These are phyloP conservation scores for Melopsittacus undulatus DNA, from an alignment of 2,797 vertebrate genomes.

Conservation along the genomic window DNA sequence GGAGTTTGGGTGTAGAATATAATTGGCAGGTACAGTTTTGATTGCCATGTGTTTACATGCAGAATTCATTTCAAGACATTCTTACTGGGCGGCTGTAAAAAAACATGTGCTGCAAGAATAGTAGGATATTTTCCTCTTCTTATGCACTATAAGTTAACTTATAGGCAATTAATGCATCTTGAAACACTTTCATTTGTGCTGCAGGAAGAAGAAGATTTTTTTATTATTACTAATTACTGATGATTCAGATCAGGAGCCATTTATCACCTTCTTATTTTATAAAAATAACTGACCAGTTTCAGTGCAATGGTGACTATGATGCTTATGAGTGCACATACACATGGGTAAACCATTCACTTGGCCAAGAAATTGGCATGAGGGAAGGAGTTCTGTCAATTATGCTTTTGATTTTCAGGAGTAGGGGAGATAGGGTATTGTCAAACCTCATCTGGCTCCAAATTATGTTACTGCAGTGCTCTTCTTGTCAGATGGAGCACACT, in stretches of 20 bases:
- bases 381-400: not conserved
- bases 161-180: conserved; percentile 65
- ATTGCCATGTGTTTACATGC: not conserved
- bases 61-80: not conserved
- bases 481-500: not conserved
- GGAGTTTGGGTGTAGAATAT: not conserved
- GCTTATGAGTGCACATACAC: not conserved
- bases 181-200: conserved; percentile 64
- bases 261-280: conserved; percentile 63
- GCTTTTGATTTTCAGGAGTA: not conserved
- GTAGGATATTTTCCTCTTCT: conserved; percentile 32
- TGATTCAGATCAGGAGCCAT: conserved; percentile 53
- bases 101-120: not conserved
- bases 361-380: not conserved
- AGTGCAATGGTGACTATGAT: not conserved
- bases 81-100: not conserved
- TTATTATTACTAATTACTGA: conserved; percentile 71
- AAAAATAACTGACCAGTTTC: conserved; percentile 47
- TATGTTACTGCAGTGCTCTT: not conserved
- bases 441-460: not conserved
- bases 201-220: conserved; percentile 57
- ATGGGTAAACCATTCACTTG: conserved; percentile 2
- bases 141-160: conserved; percentile 68
- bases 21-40: not conserved
- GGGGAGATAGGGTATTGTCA: not conserved